Base-by-base conservation (phyloP, 2,888 invertebrate species). In the Sinohyriopsis cumingii region DNA sequence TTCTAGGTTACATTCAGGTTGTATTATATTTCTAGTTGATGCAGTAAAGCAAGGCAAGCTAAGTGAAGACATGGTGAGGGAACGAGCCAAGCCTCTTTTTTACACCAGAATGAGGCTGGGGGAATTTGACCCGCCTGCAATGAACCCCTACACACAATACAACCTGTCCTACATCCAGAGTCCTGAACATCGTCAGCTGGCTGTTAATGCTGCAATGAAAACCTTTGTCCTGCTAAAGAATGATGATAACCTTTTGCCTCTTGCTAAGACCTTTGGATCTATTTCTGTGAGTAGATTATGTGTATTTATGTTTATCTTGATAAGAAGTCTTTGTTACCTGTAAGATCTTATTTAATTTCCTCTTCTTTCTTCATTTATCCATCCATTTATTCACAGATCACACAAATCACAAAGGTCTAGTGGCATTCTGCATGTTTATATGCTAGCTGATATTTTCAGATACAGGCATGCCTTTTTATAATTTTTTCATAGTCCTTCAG, bases 171-270 rank as follows among this genome's bases (percentile, higher is more conserved):
- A 77, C 15, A 82, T 84, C 5, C 81, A 83, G 66, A 83, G 76
- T 62, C 73, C 74, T 1, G 78, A 66, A 33, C 85, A 86, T 65
- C 71, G 75, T 33, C 53, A 71, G 7, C 75, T 85, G n/a, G 78
- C 85, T 28, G 65, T 84, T 2, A 71, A 79, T 56, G 85, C 86
- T 19, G 87, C 88, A 33, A 77, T 79, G 72, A 84, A 83, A 71
- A 78, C 84, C n/a, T 84, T 86, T 72, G 86, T 87, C 5, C 69
- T 88, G 67, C 74, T 88, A 64, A 88, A 88, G 69, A 84, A 87
- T 61, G 65, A 69, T 20, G 57, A 79, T 24, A 59, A 63, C 18
- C 55, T 77, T 22, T 65, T 78, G 55, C 78, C 78, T 59, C 59
- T 86, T 19, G 71, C 70, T 28, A 76, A 75, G 60, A 28, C 62